Percentiles rank a stretch among this genome's conserved stretches.
These are phyloP conservation scores for Arctopsyche grandis DNA, from an alignment of 1,140 invertebrate species.

Conservation along the genomic window DNA sequence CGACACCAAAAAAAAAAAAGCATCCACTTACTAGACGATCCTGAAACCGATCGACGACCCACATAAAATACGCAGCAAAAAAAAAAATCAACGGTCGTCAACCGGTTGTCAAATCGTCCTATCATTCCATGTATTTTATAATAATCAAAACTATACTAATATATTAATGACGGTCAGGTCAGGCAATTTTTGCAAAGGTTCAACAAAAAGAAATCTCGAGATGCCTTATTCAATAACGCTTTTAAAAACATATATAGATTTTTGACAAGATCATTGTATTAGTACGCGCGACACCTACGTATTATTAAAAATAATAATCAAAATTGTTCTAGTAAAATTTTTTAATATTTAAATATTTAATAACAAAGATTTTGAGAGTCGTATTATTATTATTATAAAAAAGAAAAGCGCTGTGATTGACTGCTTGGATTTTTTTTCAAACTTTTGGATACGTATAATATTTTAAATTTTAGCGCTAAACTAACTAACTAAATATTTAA, in stretches of 20 bases:
- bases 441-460: too few relatives aligned
- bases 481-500: too few relatives aligned
- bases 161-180: conserved; percentile 9
- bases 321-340: too few relatives aligned
- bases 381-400: too few relatives aligned
- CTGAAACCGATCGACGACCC: not conserved
- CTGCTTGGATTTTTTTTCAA: too few relatives aligned
- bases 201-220: conserved; percentile 19
- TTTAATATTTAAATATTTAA: not conserved
- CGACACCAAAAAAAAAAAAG: conserved; percentile 33
- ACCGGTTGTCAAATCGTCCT: not conserved
- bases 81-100: not conserved
- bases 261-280: too few relatives aligned
- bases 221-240: conserved; percentile 21
- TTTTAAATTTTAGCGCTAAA: too few relatives aligned
- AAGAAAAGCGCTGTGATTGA: too few relatives aligned
- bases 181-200: not conserved
- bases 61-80: not conserved
- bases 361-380: not conserved
- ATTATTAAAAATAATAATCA: too few relatives aligned
- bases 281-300: too few relatives aligned
- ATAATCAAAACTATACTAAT: not conserved
- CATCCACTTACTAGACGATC: not conserved
- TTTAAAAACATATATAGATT: not conserved
- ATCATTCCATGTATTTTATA: not conserved